A percentile compares a stretch with the other conserved stretches of the same genome.
Conservation (phyloP, 2,797 vertebrate species). For the Micromesistius poutassou region DNA sequence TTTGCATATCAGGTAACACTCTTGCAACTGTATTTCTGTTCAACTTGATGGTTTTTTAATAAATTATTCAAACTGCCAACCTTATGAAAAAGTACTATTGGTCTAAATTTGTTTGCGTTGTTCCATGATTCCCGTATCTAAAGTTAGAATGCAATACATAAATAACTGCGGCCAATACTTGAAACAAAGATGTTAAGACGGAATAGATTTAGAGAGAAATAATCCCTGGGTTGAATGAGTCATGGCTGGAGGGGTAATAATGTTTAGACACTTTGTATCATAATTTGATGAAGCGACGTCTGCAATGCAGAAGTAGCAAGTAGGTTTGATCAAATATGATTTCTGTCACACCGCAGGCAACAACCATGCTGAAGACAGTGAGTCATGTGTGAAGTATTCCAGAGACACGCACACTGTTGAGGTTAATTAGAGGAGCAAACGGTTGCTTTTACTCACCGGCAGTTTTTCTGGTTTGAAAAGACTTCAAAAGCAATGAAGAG, state of each 20-base stretch:
- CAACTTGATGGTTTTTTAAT: not conserved
- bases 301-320: not conserved
- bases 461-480: not conserved
- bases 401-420: not conserved
- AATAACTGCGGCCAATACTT: not conserved
- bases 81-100: no score
- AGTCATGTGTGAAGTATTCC: not conserved
- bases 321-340: not conserved
- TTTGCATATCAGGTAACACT: constrained; percentile 2
- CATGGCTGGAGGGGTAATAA: not conserved
- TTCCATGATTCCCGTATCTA: no score
- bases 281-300: not conserved
- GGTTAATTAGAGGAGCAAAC: not conserved
- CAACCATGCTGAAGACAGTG: not conserved
- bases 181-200: not conserved
- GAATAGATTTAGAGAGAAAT: not conserved
- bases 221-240: not conserved
- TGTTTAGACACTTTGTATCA: not conserved
- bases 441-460: not conserved
- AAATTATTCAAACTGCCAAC: not conserved
- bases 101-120: no score
- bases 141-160: not conserved
- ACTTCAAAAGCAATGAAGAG: not conserved
- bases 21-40: not conserved
- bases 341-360: not conserved